Evolutionary conservation across 2,888 invertebrate genomes (phyloP).

Genomic region (Melinaea menophilus): DNA sequence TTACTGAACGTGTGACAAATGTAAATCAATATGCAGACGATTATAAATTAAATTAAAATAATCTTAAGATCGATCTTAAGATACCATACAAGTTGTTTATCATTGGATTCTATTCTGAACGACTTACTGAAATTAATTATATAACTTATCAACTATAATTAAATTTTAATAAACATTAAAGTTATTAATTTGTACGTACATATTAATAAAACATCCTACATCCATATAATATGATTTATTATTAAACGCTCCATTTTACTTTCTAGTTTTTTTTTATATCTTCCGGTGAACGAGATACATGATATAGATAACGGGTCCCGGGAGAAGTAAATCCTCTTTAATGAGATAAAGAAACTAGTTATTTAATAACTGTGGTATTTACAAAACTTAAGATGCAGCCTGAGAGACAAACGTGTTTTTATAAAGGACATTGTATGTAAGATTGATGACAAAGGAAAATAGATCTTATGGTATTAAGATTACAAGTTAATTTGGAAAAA

Average conservation of each 20-base stretch:
- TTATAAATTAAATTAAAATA: too few relatives aligned
- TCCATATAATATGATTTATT: too few relatives aligned
- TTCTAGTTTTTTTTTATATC: conserved; percentile 15
- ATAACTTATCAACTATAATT: too few relatives aligned
- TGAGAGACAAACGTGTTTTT: conserved; percentile 3
- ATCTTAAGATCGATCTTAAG: too few relatives aligned
- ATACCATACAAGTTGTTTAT: too few relatives aligned
- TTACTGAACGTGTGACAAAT: too few relatives aligned
- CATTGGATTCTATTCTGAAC: too few relatives aligned
- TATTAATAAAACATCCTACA: too few relatives aligned
- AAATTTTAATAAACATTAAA: too few relatives aligned
- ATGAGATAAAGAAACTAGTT: conserved; percentile 20
- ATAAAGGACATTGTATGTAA: background rate
- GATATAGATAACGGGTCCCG: conserved; percentile 8
- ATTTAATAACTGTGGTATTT: conserved; percentile 12
- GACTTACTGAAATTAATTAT: too few relatives aligned
- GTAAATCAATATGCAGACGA: too few relatives aligned
- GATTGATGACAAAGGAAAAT: background rate
- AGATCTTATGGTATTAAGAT: background rate
- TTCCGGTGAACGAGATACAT: conserved; percentile 13
- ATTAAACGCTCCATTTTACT: background rate
- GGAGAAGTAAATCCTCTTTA: conserved; percentile 14
- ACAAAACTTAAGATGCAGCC: conserved; percentile 1
- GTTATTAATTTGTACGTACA: too few relatives aligned
- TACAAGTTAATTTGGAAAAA: background rate